Percentiles rank a stretch among this genome's conserved stretches.
Conservation (phyloP, 2,888 invertebrate genomes). For the Lepas anatifera region DNA sequence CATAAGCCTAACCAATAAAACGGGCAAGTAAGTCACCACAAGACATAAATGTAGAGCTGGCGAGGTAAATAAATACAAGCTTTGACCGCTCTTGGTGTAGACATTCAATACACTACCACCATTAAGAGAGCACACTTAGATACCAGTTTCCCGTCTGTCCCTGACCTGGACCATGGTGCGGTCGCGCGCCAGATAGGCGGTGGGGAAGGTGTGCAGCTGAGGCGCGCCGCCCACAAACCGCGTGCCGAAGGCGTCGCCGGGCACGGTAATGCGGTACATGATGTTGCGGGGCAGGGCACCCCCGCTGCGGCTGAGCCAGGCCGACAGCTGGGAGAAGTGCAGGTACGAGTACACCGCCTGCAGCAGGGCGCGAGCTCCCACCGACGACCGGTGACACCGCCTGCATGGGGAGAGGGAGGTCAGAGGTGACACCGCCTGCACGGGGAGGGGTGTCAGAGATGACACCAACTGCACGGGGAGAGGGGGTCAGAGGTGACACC, state of each 20-base stretch:
- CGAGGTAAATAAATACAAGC: too few relatives aligned
- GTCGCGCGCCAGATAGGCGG: conserved; percentile 51
- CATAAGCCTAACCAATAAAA: too few relatives aligned
- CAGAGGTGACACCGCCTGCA: conserved; percentile 11
- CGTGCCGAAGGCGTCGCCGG: conserved; percentile 49
- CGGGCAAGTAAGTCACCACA: too few relatives aligned
- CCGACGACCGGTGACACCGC: conserved; percentile 15
- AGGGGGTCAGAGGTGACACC: too few relatives aligned
- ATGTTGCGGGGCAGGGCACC: conserved; percentile 39
- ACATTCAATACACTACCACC: too few relatives aligned
- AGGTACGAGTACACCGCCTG: conserved; percentile 70
- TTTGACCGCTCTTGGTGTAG: too few relatives aligned
- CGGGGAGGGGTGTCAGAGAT: too few relatives aligned
- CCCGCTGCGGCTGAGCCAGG: conserved; percentile 55
- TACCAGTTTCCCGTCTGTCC: too few relatives aligned
- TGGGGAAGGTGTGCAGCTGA: conserved; percentile 57
- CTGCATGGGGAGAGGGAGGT: not conserved
- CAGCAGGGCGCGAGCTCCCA: conserved; percentile 51
- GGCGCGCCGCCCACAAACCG: conserved; percentile 39
- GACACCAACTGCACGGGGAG: too few relatives aligned
- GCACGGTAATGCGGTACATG: conserved; percentile 55
- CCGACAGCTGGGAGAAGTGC: conserved; percentile 91
- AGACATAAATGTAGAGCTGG: too few relatives aligned
- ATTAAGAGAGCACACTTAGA: too few relatives aligned
- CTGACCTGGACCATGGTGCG: conserved; percentile 37